Conservation (phyloP, 2,797 vertebrate genomes). For the Amblyraja radiata region DNA sequence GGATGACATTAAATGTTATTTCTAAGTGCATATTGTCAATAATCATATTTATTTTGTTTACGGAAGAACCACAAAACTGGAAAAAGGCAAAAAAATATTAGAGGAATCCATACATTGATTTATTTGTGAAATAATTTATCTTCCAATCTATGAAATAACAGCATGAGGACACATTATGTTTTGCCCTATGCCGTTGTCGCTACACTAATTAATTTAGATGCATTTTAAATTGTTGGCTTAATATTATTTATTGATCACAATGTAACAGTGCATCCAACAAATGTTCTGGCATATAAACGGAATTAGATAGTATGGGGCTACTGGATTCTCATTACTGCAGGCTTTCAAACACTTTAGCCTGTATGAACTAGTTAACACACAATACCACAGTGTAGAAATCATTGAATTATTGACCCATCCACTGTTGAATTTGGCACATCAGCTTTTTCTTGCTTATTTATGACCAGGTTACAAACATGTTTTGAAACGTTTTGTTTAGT, state of each 20-base stretch:
- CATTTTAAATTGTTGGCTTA: not conserved
- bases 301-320: not conserved
- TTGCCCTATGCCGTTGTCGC: not conserved
- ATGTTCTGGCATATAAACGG: not conserved
- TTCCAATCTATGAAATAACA: not conserved
- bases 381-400: not conserved
- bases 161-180: not conserved
- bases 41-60: not conserved
- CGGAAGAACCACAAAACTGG: not conserved
- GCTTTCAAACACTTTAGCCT: not conserved
- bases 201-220: not conserved
- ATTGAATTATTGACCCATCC: not conserved
- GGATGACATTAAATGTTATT: not conserved
- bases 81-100: not conserved
- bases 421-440: not conserved
- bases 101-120: not conserved
- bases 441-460: slow-evolving; percentile 10
- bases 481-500: slow-evolving; percentile 4
- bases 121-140: not conserved
- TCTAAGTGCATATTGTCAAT: not conserved
- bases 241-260: not conserved
- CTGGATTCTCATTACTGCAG: not conserved
- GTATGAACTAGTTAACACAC: not conserved
- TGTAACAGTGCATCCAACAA: not conserved
- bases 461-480: not conserved